These are phyloP conservation scores for Clarias batrachus DNA, from an alignment of 2,113 vertebrate species.

Conservation along the genomic window DNA sequence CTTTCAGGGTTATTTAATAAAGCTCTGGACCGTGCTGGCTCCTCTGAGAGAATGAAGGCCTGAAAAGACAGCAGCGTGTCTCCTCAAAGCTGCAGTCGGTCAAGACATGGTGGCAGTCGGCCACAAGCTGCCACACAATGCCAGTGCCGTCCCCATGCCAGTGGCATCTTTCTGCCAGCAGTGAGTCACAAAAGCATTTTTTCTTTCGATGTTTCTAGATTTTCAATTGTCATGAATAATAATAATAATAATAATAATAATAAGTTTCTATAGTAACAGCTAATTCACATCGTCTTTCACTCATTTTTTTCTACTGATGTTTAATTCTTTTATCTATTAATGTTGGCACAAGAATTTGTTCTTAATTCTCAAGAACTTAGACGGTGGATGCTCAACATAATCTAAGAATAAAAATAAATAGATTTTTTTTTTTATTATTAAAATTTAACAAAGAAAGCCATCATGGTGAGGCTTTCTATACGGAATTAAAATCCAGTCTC, in stretches of 20 bases:
- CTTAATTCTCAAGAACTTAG: background rate
- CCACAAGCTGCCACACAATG: constrained; percentile 59
- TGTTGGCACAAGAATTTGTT: no score
- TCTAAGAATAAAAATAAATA: background rate
- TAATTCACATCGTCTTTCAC: no score
- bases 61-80: constrained; percentile 66
- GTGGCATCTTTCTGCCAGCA: constrained; percentile 60
- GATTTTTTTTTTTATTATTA: background rate
- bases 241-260: background rate
- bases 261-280: no score
- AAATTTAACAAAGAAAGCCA: background rate
- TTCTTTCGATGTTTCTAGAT: background rate
- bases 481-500: background rate
- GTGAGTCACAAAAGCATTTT: constrained; percentile 38
- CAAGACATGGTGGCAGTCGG: constrained; percentile 63
- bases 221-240: background rate
- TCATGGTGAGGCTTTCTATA: background rate
- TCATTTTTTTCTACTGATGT: no score
- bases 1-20: constrained; percentile 60
- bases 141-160: constrained; percentile 56
- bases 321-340: no score
- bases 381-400: background rate
- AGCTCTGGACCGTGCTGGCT: constrained; percentile 57
- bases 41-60: constrained; percentile 55
- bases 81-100: constrained; percentile 62